Base-by-base conservation (phyloP, 2,888 invertebrate species). In the Leucozona laternaria region DNA sequence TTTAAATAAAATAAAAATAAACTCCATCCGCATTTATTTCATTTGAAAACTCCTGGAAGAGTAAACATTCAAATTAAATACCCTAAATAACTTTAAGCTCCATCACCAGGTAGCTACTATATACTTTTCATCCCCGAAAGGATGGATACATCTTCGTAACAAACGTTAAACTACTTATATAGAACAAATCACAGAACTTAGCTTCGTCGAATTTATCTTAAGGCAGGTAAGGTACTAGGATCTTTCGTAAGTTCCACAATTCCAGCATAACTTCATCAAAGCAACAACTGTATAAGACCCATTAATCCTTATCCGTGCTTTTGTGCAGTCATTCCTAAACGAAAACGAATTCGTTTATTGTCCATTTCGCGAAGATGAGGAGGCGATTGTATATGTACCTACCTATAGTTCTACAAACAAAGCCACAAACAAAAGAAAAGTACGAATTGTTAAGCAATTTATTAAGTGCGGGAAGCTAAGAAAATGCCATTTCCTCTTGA, bases 381-480 rank as follows among this genome's bases (percentile, higher is more conserved):
- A 10, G 72, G 10, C 15, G 8, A 45, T 64, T 43, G 28, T 55
- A 13, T 31, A 6, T 43, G 4, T 6, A 2, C n/a, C n/a, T n/a
- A n/a, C n/a, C n/a, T 37, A 4, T 15, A 43, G 2, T 43, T n/a
- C 43, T 43, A 7, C 4, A 8, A 3, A 31, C 6, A 8, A 13
- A 68, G 55, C 77, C 72, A 48, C 10, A 72, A 72, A 45, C 79
- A 68, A 76, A 66, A 66, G 64, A 60, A 79, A 66, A 60, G 66
- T 62, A 80, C 80, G 85, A 85, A 85, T 85, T 85, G 85, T 80
- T 66, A 77, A 80, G 85, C 85, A 85, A 85, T 66, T 85, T 84
- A 84, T 79, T 60, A 73, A 77, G 77, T 85, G 77, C 62, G 50
- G 50, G 57, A 80, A 80, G 55, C 68, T 55, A 62, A 73, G 60